Percentiles rank a stretch among this genome's conserved stretches.
These are phyloP conservation scores for Gila orcuttii DNA, from an alignment of 2,113 vertebrate species.

Conservation along the genomic window DNA sequence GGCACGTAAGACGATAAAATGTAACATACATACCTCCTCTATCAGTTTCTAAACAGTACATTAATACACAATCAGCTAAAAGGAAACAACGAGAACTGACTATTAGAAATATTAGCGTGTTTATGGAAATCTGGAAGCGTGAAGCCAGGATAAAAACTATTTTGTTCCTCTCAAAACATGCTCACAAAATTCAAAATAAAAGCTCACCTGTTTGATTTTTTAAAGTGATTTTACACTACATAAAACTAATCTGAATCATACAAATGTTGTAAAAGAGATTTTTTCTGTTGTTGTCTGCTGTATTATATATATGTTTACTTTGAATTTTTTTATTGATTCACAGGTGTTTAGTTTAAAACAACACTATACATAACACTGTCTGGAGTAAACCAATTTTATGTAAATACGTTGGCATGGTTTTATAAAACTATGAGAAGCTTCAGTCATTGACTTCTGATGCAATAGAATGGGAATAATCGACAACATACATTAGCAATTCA, in stretches of 20 bases:
- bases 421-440: not conserved
- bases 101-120: not conserved
- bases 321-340: too few species aligned
- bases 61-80: not conserved
- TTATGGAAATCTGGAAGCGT: not conserved
- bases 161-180: not conserved
- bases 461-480: not conserved
- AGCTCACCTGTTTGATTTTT: not conserved
- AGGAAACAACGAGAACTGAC: not conserved
- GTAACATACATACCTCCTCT: slow-evolving; percentile 17
- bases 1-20: not conserved
- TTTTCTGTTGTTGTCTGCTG: too few species aligned
- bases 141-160: not conserved
- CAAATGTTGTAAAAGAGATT: too few species aligned
- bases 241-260: not conserved
- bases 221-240: too few species aligned
- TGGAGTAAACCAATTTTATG: too few species aligned
- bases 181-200: not conserved
- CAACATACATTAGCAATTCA: not conserved
- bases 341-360: too few species aligned
- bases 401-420: too few species aligned
- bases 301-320: too few species aligned
- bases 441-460: not conserved
- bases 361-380: too few species aligned
- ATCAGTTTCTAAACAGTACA: not conserved